phyloP scores from a whole-genome alignment of 1,140 invertebrate species.

The Mya arenaria region DNA sequence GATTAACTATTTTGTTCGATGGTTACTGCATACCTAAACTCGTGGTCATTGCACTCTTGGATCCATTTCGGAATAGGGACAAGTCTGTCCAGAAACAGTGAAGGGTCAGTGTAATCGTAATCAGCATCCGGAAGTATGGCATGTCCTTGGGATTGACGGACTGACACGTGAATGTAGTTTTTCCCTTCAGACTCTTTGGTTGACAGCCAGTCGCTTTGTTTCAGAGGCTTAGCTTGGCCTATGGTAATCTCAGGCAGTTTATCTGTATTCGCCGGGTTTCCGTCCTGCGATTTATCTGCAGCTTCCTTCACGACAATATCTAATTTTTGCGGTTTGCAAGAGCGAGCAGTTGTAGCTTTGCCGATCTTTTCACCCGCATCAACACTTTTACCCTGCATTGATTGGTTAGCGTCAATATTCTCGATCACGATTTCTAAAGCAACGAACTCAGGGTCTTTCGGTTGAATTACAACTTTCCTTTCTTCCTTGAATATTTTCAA shows the following conservation, averaged over 20 bases:
- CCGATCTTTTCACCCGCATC: slow-evolving; percentile 28
- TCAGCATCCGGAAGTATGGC: not conserved
- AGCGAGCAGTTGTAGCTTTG: not conserved
- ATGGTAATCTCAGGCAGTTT: not conserved
- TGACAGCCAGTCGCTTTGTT: not conserved
- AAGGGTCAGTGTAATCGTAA: slow-evolving; percentile 41
- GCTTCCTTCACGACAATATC: not conserved
- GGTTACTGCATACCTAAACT: slow-evolving; percentile 44
- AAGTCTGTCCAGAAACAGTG: slow-evolving; percentile 13
- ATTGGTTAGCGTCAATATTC: slow-evolving; percentile 1
- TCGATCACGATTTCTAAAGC: slow-evolving; percentile 22
- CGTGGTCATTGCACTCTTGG: slow-evolving; percentile 36
- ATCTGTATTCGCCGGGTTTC: not conserved
- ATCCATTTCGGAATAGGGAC: slow-evolving; percentile 38
- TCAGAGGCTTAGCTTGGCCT: not conserved
- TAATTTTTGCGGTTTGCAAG: not conserved
- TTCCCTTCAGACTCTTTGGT: not conserved
- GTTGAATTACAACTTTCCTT: not conserved
- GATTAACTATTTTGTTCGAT: too few relatives aligned
- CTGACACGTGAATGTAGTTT: slow-evolving; percentile 34
- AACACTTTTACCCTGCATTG: not conserved
- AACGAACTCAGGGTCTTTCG: slow-evolving; percentile 20
- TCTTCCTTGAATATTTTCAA: not conserved
- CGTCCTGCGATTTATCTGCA: not conserved
- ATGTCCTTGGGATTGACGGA: not conserved